Evolutionary conservation across 2,113 vertebrate genomes (phyloP).

Genomic region (Megalops atlanticus): DNA sequence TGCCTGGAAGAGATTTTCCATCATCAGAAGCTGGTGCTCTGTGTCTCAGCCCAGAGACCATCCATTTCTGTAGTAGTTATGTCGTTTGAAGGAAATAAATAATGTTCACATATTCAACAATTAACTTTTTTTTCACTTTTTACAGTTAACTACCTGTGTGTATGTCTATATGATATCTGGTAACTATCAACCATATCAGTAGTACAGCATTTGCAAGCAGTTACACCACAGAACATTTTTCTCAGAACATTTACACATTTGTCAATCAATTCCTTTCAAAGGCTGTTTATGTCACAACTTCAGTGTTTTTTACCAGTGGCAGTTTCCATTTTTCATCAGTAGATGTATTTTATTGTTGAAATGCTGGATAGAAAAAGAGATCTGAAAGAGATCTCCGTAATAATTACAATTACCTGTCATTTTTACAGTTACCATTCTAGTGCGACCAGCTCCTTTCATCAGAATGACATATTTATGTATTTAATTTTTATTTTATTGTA

Average conservation of each 20-base stretch:
- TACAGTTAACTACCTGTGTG: neutral
- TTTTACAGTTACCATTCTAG: neutral
- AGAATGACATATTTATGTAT: neutral
- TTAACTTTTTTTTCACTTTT: neutral
- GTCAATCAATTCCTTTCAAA: neutral
- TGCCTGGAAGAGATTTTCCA: neutral
- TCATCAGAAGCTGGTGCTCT: neutral
- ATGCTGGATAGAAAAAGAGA: too few species aligned
- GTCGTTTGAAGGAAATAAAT: neutral
- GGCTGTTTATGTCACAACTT: too few species aligned
- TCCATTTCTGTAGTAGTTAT: neutral
- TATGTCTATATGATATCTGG: neutral
- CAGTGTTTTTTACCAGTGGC: too few species aligned
- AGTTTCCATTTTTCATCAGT: too few species aligned
- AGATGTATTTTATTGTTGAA: neutral
- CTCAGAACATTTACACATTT: too few species aligned
- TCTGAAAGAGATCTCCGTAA: too few species aligned
- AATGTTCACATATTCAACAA: neutral
- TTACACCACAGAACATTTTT: too few species aligned
- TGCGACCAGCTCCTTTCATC: neutral
- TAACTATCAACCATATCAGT: too few species aligned
- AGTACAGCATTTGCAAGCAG: too few species aligned
- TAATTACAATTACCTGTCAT: too few species aligned
- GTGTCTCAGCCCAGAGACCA: neutral
- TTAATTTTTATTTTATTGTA: too few species aligned